A percentile compares a stretch with the other conserved stretches of the same genome.
Conservation (phyloP, 2,113 vertebrate genomes). For the Chelonoidis abingdonii region DNA sequence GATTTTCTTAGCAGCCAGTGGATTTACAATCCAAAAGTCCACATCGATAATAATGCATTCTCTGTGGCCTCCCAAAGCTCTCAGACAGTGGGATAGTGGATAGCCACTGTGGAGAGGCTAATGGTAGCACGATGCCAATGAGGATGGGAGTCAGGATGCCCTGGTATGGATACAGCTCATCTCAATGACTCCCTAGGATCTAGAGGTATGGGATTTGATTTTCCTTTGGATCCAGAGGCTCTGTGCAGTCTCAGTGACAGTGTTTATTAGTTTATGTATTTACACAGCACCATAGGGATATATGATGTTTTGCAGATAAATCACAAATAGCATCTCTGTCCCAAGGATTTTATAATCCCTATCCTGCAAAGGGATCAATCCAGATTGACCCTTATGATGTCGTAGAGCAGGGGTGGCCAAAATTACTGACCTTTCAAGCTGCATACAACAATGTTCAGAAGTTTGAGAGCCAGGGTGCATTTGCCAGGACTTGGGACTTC, state of each 20-base stretch:
- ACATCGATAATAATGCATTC: not conserved
- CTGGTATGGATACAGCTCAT: not conserved
- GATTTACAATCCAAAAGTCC: not conserved
- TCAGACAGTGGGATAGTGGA: not conserved
- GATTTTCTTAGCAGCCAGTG: not conserved
- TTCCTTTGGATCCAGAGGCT: conserved; percentile 40
- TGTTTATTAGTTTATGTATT: conserved; percentile 60
- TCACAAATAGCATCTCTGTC: not conserved
- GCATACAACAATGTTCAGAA: not conserved
- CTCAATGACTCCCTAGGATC: not conserved
- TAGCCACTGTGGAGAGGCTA: not conserved
- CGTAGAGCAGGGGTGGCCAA: not conserved
- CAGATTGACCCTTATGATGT: not conserved
- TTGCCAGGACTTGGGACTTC: no score
- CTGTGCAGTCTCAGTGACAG: conserved; percentile 59
- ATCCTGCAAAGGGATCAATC: not conserved
- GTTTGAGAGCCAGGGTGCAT: not conserved
- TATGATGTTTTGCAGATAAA: not conserved
- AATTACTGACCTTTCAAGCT: not conserved
- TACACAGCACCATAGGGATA: conserved; percentile 33
- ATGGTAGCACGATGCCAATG: fast-evolving
- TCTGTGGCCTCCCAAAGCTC: not conserved
- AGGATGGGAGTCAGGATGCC: not conserved
- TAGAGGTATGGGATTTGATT: conserved; percentile 42
- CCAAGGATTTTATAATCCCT: not conserved